Percentiles rank a stretch among this genome's conserved stretches.
Evolutionary conservation across 1,140 invertebrate species (phyloP).

Genomic region (Lutraria rhynchaena): DNA sequence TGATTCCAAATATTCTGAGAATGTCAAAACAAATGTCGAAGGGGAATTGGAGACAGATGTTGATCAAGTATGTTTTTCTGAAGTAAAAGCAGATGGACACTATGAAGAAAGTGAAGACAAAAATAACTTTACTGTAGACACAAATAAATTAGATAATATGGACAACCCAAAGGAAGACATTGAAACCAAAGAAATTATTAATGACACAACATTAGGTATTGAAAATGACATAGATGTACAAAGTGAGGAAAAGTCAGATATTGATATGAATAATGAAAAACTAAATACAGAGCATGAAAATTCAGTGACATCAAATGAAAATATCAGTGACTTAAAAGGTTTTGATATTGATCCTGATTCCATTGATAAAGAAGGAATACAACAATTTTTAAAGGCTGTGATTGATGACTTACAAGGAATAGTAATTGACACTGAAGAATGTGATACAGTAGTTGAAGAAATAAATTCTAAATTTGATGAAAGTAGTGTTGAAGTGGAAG

Average conservation of each 20-base stretch:
- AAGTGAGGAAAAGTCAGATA: too few relatives aligned
- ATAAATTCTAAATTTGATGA: background rate
- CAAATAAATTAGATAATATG: background rate
- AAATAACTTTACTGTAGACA: too few relatives aligned
- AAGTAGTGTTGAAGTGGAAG: too few relatives aligned
- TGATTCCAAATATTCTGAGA: too few relatives aligned
- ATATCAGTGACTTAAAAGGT: background rate
- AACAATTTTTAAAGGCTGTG: constrained; percentile 27
- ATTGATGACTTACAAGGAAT: constrained; percentile 45
- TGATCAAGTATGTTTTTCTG: too few relatives aligned
- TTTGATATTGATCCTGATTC: background rate
- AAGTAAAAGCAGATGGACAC: background rate
- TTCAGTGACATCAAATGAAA: background rate
- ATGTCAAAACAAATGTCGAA: too few relatives aligned
- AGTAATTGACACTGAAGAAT: constrained; percentile 26
- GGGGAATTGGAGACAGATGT: background rate
- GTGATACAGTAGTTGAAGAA: constrained; percentile 17
- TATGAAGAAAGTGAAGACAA: background rate
- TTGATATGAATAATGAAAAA: background rate
- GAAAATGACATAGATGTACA: background rate
- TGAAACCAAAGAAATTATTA: background rate
- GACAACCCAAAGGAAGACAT: background rate
- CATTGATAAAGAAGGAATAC: constrained; percentile 17
- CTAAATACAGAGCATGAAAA: background rate
- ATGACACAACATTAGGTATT: background rate